Evolutionary conservation across 2,888 invertebrate species (phyloP), one percentile per base, ranked within the genome.

Genomic region (Myopa testacea): DNA sequence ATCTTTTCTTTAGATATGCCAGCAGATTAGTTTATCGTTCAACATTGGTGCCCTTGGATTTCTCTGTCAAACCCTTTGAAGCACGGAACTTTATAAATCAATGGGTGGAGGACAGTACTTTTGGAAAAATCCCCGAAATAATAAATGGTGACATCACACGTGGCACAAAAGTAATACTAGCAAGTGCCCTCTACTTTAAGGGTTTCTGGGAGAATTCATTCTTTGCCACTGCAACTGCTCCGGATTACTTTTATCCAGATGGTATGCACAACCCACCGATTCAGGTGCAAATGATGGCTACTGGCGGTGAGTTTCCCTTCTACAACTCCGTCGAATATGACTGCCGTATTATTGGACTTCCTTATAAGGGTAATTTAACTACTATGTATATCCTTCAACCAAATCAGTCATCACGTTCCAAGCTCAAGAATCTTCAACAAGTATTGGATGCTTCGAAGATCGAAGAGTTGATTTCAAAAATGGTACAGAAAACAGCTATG

Each of bases 351-450:
- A 83, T 94, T 75, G 93, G 92, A 2, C 86, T 94, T 0, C 94
- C 94, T 0, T 94, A 94, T 87, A 92, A 92, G 85, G 92, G 92
- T 5, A 90, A 90, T 77, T 89, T 91, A 76, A 91, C 91, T 71
- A 90, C 91, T 0, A 93, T 94, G 92, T 93, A 93, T 84, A 88
- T 94, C 0, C 88, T 94, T 6, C 87, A 93, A 70, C 94, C 94
- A 0, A 89, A 89, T 40, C 86, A 90, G 10, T 90, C 91, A 0
- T 91, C 90, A 14, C 86, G 87, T 0, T 84, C 87, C 3, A 90
- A 88, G 37, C 83, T 93, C 10, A 84, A 86, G 8, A 82, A 88
- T 0, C 84, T 93, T 19, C 91, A 92, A 83, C 83, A 84, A 0
- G 79, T 82, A 2, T 82, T 93, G 58, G 90, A 88, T 1, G 86